Conservation (phyloP, 2,888 invertebrate species). For the Dynastes maya region DNA sequence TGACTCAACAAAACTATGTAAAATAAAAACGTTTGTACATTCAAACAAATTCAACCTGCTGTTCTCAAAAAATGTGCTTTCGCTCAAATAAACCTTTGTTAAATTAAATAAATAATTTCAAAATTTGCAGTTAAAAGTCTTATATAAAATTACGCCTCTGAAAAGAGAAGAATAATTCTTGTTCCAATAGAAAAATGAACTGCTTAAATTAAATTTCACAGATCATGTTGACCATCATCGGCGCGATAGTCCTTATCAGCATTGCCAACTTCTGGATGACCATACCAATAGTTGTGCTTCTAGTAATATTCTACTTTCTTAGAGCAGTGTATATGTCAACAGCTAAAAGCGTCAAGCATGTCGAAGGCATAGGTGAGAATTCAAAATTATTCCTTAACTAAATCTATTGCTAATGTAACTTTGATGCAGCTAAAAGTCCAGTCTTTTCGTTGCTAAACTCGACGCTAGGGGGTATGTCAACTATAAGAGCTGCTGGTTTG, state of each 20-base stretch:
- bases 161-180: too few species aligned
- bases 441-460: conserved; percentile 91
- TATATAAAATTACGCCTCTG: too few species aligned
- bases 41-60: too few species aligned
- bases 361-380: conserved; percentile 68
- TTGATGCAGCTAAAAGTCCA: conserved; percentile 82
- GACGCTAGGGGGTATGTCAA: conserved; percentile 86
- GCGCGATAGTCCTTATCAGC: conserved; percentile 79
- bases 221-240: conserved; percentile 72
- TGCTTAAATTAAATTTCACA: neutral
- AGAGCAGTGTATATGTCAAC: conserved; percentile 78
- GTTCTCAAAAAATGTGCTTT: too few species aligned
- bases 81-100: too few species aligned
- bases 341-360: conserved; percentile 81
- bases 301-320: conserved; percentile 76
- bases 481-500: conserved; percentile 86
- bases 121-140: too few species aligned
- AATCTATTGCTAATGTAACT: neutral
- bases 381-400: neutral
- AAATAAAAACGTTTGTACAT: too few species aligned
- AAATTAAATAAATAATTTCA: too few species aligned
- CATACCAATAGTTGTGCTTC: conserved; percentile 75
- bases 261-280: conserved; percentile 78
- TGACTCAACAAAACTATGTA: too few species aligned
- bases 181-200: too few species aligned